Percentiles rank a stretch among this genome's conserved stretches.
Conservation (phyloP, 2,888 invertebrate genomes). For the Mythimna loreyi region DNA sequence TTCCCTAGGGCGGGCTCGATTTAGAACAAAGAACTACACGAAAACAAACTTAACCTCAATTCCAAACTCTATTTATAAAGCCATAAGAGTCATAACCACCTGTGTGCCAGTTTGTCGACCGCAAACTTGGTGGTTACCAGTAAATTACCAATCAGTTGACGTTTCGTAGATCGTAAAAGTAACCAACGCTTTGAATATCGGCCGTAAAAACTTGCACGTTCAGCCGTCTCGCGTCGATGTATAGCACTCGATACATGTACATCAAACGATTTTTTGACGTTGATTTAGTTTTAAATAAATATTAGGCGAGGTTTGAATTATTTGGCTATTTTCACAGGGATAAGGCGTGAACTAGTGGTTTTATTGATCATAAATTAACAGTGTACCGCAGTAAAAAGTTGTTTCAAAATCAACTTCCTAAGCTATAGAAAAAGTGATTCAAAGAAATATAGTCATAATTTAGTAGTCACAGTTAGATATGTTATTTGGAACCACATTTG, state of each 20-base stretch:
- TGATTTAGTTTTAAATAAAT: constrained; percentile 47
- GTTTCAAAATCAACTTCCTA: no score
- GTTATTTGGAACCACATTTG: not conserved
- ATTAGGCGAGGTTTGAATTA: constrained; percentile 31
- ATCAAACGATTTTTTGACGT: constrained; percentile 50
- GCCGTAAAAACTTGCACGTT: constrained; percentile 50
- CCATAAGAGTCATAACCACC: constrained; percentile 22
- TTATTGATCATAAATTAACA: not conserved
- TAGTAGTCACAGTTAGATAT: not conserved
- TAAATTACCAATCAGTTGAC: constrained; percentile 70
- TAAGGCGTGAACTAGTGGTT: not conserved
- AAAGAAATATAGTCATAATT: not conserved
- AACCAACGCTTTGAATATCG: constrained; percentile 65
- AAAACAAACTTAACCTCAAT: constrained; percentile 20
- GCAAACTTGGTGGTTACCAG: constrained; percentile 53
- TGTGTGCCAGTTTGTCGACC: constrained; percentile 17
- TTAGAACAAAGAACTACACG: constrained; percentile 38
- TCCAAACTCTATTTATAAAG: constrained; percentile 17
- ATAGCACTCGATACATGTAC: constrained; percentile 45
- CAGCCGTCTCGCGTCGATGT: constrained; percentile 45
- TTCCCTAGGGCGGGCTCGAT: constrained; percentile 66
- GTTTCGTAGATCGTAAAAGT: constrained; percentile 68
- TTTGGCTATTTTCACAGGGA: constrained; percentile 2
- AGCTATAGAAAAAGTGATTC: not conserved
- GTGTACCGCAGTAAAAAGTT: not conserved